Evolutionary conservation across 2,113 vertebrate genomes (phyloP), one percentile per base, ranked within the genome.

Genomic region (Sceloporus tristichus): DNA sequence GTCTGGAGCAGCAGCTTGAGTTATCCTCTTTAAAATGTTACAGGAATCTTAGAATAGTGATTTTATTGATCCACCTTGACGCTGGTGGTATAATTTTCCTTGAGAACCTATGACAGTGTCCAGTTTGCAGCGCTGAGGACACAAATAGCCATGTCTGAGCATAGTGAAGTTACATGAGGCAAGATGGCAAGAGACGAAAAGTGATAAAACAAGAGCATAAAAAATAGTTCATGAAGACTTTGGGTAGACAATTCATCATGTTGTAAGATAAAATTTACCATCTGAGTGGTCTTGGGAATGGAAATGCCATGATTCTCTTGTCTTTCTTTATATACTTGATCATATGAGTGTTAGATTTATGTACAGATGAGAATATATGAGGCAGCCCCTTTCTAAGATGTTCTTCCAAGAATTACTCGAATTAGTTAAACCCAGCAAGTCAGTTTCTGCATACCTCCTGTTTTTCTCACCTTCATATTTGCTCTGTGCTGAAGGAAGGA

Each of bases 1-100:
- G 40, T 86, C 56, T n/a, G 87, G 87, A 14, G 79, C 40, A 76
- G 73, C 65, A 27, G 66, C 34, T 88, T 88, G 9, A 25, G 79
- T 88, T 87, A 91, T 91, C 74, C 88, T 70, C 48, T 84, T 75
- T 29, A 8, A 86, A 27, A 70, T 65, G 5, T 71, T 79, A 27
- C 87, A 38, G 1, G 0, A 78, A 79, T 25, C 91, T 82, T 59
- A 68, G 91, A 65, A 90, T 73, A 1, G 91, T 34, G 56, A 86
- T 71, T 25, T 34, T 53, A 8, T 13, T 79, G 87, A 89, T 29
- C 81, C 87, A 38, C 8, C 25, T 86, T 54, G 10, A 1, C 65
- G 2, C 0, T 88, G 90, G 27, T 75, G 62, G 76, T 53, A 85
- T 76, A 88, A 42, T 8, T 9, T 89, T 94, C 14, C 87, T 89